These are phyloP conservation scores for Enteromius paludinosus DNA, from an alignment of 2,797 vertebrate species.

Conservation along the genomic window DNA sequence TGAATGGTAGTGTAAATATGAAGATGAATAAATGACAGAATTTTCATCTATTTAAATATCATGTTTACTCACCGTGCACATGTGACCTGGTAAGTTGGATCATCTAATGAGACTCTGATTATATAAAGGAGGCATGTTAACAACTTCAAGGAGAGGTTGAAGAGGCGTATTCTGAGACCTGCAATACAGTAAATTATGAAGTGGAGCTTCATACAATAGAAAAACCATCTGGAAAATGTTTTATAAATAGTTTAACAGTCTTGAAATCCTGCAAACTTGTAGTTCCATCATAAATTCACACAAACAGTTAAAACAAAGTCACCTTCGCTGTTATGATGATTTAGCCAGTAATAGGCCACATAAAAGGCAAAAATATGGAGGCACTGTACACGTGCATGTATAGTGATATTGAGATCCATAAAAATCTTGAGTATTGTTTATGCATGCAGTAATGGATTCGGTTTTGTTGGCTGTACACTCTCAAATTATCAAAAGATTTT, in stretches of 20 bases:
- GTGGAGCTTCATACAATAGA: neutral
- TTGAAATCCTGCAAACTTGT: neutral
- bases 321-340: neutral
- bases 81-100: conserved; percentile 64
- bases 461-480: neutral
- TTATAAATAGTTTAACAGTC: neutral
- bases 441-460: neutral
- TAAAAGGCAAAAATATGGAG: neutral
- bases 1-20: neutral
- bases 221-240: neutral
- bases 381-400: neutral
- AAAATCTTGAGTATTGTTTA: neutral
- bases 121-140: conserved; percentile 86
- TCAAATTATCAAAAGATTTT: conserved; percentile 22
- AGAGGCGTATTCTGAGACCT: conserved; percentile 86
- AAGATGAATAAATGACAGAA: neutral
- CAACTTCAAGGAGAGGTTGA: conserved; percentile 86
- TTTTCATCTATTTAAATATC: neutral
- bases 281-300: conserved; percentile 1
- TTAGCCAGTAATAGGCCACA: neutral
- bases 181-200: conserved; percentile 24
- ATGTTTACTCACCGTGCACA: conserved; percentile 63
- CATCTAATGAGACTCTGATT: conserved; percentile 80
- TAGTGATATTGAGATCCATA: conserved; percentile 12
- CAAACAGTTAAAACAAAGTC: conserved; percentile 1